phyloP scores from a whole-genome alignment of 2,888 invertebrate genomes.

The Xestobium rufovillosum region DNA sequence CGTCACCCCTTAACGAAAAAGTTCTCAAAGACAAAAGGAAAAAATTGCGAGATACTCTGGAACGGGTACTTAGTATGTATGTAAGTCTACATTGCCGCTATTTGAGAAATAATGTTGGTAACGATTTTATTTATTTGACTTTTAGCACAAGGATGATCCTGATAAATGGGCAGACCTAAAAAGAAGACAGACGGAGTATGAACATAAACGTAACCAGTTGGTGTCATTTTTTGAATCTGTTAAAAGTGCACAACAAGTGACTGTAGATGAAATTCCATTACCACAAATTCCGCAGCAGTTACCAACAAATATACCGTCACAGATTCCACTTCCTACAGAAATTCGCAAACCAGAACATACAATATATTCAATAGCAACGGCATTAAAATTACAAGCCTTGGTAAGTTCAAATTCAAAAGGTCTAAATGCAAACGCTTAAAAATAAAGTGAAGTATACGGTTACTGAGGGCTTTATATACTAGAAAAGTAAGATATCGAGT shows the following conservation, averaged over 20 bases:
- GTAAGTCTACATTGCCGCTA: conserved; percentile 64
- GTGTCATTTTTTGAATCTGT: conserved; percentile 94
- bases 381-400: conserved; percentile 40
- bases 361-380: conserved; percentile 43
- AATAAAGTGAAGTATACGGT: too few relatives aligned
- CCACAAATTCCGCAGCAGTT: conserved; percentile 59
- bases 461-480: too few relatives aligned
- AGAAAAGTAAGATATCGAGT: too few relatives aligned
- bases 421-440: too few relatives aligned
- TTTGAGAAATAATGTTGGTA: not conserved
- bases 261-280: conserved; percentile 91
- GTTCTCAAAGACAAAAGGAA: conserved; percentile 94
- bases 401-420: too few relatives aligned
- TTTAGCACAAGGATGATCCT: conserved; percentile 89
- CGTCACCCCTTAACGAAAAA: conserved; percentile 92
- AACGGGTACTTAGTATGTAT: conserved; percentile 90
- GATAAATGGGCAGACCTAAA: conserved; percentile 91
- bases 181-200: conserved; percentile 86
- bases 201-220: conserved; percentile 76
- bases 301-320: conserved; percentile 28
- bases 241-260: conserved; percentile 89
- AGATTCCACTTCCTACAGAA: conserved; percentile 39
- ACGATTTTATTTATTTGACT: conserved; percentile 18
- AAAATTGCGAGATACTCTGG: conserved; percentile 90
- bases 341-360: conserved; percentile 41